Percentiles rank a stretch among this genome's conserved stretches.
Conservation (phyloP, 2,113 vertebrate species). For the Symphodus melops region DNA sequence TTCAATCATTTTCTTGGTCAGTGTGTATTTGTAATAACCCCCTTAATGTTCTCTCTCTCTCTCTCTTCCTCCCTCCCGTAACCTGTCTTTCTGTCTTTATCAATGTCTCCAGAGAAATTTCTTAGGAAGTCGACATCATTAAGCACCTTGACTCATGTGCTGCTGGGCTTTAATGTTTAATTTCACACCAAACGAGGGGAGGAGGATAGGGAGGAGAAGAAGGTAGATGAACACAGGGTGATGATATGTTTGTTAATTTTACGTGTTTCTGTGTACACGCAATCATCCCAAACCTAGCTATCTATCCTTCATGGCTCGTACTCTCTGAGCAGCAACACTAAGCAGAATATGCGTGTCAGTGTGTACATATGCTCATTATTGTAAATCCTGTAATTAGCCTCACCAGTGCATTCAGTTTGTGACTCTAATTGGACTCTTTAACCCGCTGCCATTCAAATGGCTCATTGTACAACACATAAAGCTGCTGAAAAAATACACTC, state of each 20-base stretch:
- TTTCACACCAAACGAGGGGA: conserved; percentile 60
- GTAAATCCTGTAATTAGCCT: conserved; percentile 72
- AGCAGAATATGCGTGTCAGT: conserved; percentile 2
- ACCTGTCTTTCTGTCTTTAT: conserved; percentile 31
- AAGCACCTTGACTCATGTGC: conserved; percentile 58
- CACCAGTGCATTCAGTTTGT: conserved; percentile 40
- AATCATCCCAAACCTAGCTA: conserved; percentile 14
- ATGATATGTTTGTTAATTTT: conserved; percentile 54
- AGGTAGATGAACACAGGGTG: conserved; percentile 34
- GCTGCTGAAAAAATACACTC: conserved; percentile 2
- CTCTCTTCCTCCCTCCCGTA: background rate
- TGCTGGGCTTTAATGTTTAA: conserved; percentile 62
- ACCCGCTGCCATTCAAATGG: conserved; percentile 60
- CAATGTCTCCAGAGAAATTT: conserved; percentile 43
- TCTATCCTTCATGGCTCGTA: conserved; percentile 15
- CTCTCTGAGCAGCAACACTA: background rate
- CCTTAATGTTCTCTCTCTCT: background rate
- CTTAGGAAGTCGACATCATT: conserved; percentile 57
- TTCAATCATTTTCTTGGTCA: background rate
- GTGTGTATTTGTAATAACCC: background rate
- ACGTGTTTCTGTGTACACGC: background rate
- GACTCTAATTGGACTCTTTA: conserved; percentile 66
- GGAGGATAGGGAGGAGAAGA: conserved; percentile 22
- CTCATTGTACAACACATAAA: conserved; percentile 18
- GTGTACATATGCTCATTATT: conserved; percentile 56